Percentiles rank a stretch among this genome's conserved stretches.
phyloP scores from a whole-genome alignment of 2,113 vertebrate species.

The Tupaia tana region DNA sequence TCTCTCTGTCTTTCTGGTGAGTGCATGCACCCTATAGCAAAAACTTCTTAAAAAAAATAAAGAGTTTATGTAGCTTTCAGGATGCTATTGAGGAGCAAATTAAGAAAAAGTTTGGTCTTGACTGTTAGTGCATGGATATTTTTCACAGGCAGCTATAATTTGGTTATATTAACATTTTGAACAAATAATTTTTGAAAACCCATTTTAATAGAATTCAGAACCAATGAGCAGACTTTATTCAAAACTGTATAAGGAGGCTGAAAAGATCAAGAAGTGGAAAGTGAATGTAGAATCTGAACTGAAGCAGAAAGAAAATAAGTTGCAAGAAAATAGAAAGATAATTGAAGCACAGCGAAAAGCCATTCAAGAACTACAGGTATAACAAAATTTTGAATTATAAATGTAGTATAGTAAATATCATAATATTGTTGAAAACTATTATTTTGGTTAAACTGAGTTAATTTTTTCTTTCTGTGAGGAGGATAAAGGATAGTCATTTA shows the following conservation, averaged over 20 bases:
- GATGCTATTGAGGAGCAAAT: neutral
- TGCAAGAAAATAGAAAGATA: conserved; percentile 92
- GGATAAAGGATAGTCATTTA: conserved; percentile 49
- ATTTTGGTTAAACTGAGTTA: conserved; percentile 34
- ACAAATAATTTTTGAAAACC: conserved; percentile 66
- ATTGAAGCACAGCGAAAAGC: conserved; percentile 94
- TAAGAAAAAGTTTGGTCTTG: neutral
- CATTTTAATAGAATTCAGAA: conserved; percentile 86
- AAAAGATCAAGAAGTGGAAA: conserved; percentile 96
- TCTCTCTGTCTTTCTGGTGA: too few relatives aligned
- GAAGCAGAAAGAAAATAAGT: conserved; percentile 91
- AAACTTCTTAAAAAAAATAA: too few relatives aligned
- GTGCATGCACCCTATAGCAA: too few relatives aligned
- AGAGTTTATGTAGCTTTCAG: conserved; percentile 48
- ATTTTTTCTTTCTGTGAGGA: conserved; percentile 33
- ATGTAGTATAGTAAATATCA: conserved; percentile 42
- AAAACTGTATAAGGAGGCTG: conserved; percentile 94
- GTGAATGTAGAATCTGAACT: conserved; percentile 89
- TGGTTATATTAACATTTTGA: conserved; percentile 62
- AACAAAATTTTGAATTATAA: conserved; percentile 22
- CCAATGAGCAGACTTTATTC: conserved; percentile 90
- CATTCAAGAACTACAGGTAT: conserved; percentile 96
- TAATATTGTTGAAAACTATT: conserved; percentile 35
- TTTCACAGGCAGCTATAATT: conserved; percentile 26
- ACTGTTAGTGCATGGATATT: conserved; percentile 32